phyloP scores from a whole-genome alignment of 2,888 invertebrate genomes.

The Catocala fraxini region DNA sequence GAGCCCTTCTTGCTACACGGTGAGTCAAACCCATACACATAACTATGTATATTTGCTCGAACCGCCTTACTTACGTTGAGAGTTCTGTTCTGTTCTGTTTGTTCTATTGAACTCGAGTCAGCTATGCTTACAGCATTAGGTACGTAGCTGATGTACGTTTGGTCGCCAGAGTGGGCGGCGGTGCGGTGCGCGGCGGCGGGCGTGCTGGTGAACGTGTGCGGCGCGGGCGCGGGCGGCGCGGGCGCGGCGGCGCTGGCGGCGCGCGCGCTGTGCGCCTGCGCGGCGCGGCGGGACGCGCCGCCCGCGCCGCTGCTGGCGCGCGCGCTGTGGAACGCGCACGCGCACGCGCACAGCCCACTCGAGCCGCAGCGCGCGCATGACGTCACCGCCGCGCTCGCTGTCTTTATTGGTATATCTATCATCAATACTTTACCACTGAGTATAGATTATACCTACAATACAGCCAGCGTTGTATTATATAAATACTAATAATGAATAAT shows the following conservation, averaged over 20 bases:
- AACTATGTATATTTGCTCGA: too few species aligned
- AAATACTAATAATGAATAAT: too few species aligned
- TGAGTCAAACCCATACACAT: constrained; percentile 35
- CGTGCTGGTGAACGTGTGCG: constrained; percentile 93
- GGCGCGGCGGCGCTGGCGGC: constrained; percentile 79
- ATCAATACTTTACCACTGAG: not conserved
- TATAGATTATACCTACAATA: too few species aligned
- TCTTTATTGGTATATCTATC: constrained; percentile 89
- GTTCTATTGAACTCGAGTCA: too few species aligned
- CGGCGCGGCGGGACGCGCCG: constrained; percentile 57
- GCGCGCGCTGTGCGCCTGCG: constrained; percentile 57
- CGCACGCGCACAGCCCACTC: constrained; percentile 66
- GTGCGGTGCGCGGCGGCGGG: constrained; percentile 93
- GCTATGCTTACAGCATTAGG: too few species aligned
- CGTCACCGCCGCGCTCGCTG: constrained; percentile 83
- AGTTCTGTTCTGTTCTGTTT: too few species aligned
- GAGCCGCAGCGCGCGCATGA: constrained; percentile 57
- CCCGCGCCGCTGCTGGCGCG: constrained; percentile 64
- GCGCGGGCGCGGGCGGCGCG: constrained; percentile 67
- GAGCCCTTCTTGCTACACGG: constrained; percentile 88
- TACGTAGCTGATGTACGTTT: too few species aligned
- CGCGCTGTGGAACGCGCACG: constrained; percentile 69
- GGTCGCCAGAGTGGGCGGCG: constrained; percentile 83
- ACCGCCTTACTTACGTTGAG: too few species aligned
- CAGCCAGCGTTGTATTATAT: too few species aligned